These are phyloP conservation scores for Andricus quercusramuli DNA, from an alignment of 2,888 invertebrate genomes.

Conservation along the genomic window DNA sequence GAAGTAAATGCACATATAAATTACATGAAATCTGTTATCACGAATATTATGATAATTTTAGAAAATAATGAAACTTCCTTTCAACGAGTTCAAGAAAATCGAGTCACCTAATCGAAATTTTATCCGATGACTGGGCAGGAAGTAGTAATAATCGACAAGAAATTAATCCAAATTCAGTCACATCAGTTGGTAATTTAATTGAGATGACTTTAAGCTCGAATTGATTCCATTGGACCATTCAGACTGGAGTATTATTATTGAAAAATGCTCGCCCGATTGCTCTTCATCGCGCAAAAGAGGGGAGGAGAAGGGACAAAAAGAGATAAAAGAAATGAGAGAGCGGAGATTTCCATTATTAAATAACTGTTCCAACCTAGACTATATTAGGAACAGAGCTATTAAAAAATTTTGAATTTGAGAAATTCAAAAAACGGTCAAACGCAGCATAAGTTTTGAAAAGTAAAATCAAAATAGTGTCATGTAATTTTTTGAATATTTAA, in stretches of 20 bases:
- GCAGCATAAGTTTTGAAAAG: too few species aligned
- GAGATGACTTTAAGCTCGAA: conserved; percentile 6
- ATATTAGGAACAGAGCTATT: background rate
- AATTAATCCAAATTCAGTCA: conserved; percentile 5
- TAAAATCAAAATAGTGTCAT: too few species aligned
- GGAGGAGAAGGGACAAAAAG: background rate
- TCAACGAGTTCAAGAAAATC: background rate
- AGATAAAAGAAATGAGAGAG: conserved; percentile 24
- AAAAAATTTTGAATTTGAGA: too few species aligned
- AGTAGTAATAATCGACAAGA: background rate
- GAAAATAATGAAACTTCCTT: background rate
- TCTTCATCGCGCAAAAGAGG: background rate
- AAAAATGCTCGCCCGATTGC: conserved; percentile 24
- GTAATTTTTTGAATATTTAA: too few species aligned
- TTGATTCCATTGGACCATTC: conserved; percentile 16
- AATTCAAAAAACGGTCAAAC: too few species aligned
- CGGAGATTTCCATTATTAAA: conserved; percentile 32
- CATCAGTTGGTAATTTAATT: conserved; percentile 11
- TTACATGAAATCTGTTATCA: too few species aligned
- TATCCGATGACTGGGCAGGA: background rate
- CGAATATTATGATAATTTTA: background rate
- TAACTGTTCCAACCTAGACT: background rate
- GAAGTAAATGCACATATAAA: too few species aligned
- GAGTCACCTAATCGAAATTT: background rate
- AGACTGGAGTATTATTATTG: conserved; percentile 23